These are phyloP conservation scores for Drosophila takahashii DNA, from an alignment of 1,140 invertebrate genomes.

Conservation along the genomic window DNA sequence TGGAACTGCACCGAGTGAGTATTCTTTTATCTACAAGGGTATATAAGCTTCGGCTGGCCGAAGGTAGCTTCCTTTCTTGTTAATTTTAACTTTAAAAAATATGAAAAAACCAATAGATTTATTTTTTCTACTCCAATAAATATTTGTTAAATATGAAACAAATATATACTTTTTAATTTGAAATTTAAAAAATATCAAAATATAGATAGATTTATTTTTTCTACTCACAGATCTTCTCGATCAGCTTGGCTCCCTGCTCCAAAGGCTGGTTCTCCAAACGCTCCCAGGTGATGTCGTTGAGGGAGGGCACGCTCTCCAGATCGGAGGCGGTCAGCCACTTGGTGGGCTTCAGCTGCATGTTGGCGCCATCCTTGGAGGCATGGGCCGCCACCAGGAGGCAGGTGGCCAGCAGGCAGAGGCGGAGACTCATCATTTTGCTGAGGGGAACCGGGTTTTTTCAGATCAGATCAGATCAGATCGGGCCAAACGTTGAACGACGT, in stretches of 20 bases:
- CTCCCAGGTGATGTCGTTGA: constrained; percentile 71
- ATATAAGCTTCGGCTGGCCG: too few species aligned
- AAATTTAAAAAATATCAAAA: too few species aligned
- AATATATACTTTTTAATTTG: too few species aligned
- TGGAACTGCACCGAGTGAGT: too few species aligned
- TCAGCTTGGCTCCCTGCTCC: constrained; percentile 63
- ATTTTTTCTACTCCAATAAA: too few species aligned
- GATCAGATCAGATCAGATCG: constrained; percentile 40
- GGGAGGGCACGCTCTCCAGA: constrained; percentile 67
- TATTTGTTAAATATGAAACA: too few species aligned
- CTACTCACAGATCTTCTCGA: constrained; percentile 68
- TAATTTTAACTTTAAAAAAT: too few species aligned
- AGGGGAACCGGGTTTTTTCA: not conserved
- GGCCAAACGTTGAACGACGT: constrained; percentile 71
- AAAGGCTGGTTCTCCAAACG: constrained; percentile 71
- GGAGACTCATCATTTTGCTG: constrained; percentile 64
- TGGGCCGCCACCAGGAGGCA: constrained; percentile 60
- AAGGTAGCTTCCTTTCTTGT: too few species aligned
- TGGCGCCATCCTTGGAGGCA: constrained; percentile 54
- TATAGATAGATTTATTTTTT: not conserved
- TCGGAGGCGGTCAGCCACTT: constrained; percentile 63
- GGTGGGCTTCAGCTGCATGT: constrained; percentile 62
- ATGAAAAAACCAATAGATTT: too few species aligned
- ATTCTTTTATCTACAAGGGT: too few species aligned
- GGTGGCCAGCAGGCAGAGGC: constrained; percentile 66